Base-by-base conservation (phyloP, 2,888 invertebrate species). In the Drosophila sordidula region DNA sequence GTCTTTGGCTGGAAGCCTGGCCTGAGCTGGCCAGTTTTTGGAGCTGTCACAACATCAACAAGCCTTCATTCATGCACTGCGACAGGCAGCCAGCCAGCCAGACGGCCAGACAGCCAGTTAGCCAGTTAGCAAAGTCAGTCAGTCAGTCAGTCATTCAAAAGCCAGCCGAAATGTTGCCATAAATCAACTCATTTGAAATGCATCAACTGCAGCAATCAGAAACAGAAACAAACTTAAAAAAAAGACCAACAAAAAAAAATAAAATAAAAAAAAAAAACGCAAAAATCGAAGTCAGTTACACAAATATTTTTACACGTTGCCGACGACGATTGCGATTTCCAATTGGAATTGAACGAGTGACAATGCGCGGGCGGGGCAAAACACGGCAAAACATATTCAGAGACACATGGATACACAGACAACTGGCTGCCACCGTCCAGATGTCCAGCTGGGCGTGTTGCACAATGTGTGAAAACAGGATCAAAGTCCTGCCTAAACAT, bases 181-280 rank as follows among this genome's bases (percentile, higher is more conserved):
- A 86, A 86, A 86, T 86, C 85, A 86, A 86, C 85, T 87, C 87
- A 85, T 86, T 87, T 89, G 79, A 89, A 89, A 89, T 89, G 82
- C 89, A 89, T 89, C 89, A 89, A 89, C 86, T 80, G 83, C 80
- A 83, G 89, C 87, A 89, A 87, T 89, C 87, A 89, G 78, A 79
- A 84, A 87, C 83, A 83, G 79, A 78, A 86, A 86, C 69, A 80
- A 76, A 81, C 81, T 76, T 72, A 29, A 54, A 70, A 78, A 65
- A 67, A 67, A 68, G 44, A 75, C 29, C 29, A 3, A 32, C 11
- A n/a, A n/a, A n/a, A n/a, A n/a, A n/a, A n/a, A n/a, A n/a, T n/a
- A n/a, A n/a, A n/a, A n/a, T n/a, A n/a, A n/a, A n/a, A n/a, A 34
- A 34, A 3, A 65, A 75, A 75, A 45, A 64, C 42, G 39, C 59